Evolutionary conservation across 2,888 invertebrate genomes (phyloP), one percentile per base, ranked within the genome.

Genomic region (Schizaphis graminum): DNA sequence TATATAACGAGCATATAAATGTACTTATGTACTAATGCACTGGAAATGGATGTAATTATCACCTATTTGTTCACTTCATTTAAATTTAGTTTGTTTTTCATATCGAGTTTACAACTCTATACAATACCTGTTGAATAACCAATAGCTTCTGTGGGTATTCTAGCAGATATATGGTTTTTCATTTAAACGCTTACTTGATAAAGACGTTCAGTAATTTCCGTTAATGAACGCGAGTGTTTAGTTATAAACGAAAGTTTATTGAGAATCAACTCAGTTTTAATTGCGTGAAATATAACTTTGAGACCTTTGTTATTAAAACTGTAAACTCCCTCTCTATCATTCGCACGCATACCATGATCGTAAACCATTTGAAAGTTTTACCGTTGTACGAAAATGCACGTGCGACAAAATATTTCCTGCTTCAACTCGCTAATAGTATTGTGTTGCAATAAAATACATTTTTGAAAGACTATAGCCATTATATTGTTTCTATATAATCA

Each of bases 201-300:
- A 88, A 87, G 61, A 53, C 67, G 53, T 92, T 56, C 49, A 24
- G 85, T 85, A 90, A 93, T 90, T 90, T 91, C 28, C 86, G 61
- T 49, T 94, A 90, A 90, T 90, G 57, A 94, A 94, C 86, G 86
- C 90, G 21, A 86, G 85, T 86, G 61, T 90, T 94, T 67, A 61
- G 57, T 53, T 61, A 86, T 86, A 49, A 94, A 57, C 85, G 86
- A 85, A 94, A 94, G 61, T 91, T 94, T 91, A 94, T 94, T 41
- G 93, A 93, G 89, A 93, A 93, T 90, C 93, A 41, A 94, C 90
- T 90, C 57, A 67, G 93, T 90, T 94, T 94, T 94, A 94, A 94
- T 94, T 94, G 90, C 90, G 3, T 8, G 47, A 61, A 85, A 56
- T 53, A 67, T 57, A 86, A 47, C 56, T 44, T 56, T 56, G 67